Evolutionary conservation across 1,140 invertebrate species (phyloP), one percentile per base, ranked within the genome.

Genomic region (Lordiphosa clarofinis): DNA sequence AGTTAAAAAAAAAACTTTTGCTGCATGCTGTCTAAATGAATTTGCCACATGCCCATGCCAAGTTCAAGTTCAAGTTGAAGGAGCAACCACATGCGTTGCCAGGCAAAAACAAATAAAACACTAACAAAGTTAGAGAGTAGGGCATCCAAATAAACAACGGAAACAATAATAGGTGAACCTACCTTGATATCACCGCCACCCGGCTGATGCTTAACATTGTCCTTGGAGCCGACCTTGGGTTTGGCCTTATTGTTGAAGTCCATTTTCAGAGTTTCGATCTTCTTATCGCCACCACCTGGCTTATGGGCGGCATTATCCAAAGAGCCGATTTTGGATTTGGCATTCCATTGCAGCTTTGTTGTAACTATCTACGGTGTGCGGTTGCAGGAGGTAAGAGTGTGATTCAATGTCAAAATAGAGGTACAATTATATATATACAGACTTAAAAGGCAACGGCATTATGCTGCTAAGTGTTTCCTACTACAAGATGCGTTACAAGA

Each of bases 111-210:
- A 66, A 63, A 58, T 49, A 13, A 47, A 48, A 62, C 37, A 35
- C 15, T 43, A 61, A 57, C 52, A 46, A 67, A 61, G 61, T 55
- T 31, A 31, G 60, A 59, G 40, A 43, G 53, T 65, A 50, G 38
- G 58, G 36, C 54, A 74, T 58, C 56, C 66, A 63, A 53, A 69
- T 50, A 46, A 50, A 46, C 56, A 62, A 61, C 42, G 53, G 50
- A 46, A 73, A 65, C 47, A 66, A 66, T 59, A 47, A 33, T 31
- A 11, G 11, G n/a, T 10, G 31, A 21, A 31, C 60, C 60, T 93
- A 98, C 97, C 94, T 97, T 97, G 28, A 97, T 91, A 59, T 93
- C 92, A 40, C 97, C 97, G 58, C 97, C 97, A 54, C 96, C 96
- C 9, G 88, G 86, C 62, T 73, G 65, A 69, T 89, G 62, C 54